Evolutionary conservation across 2,797 vertebrate species (phyloP).

Genomic region (Chelonia mydas): DNA sequence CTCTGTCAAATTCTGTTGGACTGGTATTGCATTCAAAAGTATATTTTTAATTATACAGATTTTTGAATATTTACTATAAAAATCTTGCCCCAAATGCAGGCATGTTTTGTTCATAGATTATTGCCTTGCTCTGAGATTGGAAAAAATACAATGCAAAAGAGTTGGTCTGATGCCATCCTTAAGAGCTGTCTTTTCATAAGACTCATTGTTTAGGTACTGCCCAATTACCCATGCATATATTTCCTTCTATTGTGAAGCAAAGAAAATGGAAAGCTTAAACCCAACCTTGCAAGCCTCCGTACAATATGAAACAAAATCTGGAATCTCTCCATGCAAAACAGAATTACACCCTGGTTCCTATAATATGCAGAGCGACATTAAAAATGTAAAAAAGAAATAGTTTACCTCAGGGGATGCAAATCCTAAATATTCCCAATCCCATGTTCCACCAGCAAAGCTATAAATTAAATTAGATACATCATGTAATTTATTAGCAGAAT

Average conservation of each 20-base stretch:
- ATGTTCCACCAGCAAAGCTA: conserved; percentile 98
- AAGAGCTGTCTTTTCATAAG: neutral
- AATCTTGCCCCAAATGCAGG: neutral
- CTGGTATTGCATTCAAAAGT: conserved; percentile 24
- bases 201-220: neutral
- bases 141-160: neutral
- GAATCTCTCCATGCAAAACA: conserved; percentile 69
- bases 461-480: conserved; percentile 76
- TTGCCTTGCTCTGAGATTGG: neutral
- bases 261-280: conserved; percentile 61
- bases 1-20: conserved; percentile 19
- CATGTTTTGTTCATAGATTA: neutral
- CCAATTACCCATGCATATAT: conserved; percentile 51
- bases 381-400: conserved; percentile 59
- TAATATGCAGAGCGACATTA: conserved; percentile 59
- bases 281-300: conserved; percentile 15
- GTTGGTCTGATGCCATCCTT: neutral
- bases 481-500: conserved; percentile 62
- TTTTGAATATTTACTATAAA: neutral
- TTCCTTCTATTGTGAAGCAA: conserved; percentile 74
- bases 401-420: conserved; percentile 99
- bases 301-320: conserved; percentile 48
- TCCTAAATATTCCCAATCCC: conserved; percentile 99
- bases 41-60: conserved; percentile 17
- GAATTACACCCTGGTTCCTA: conserved; percentile 63